Base-by-base conservation (phyloP, 2,113 vertebrate genomes). In the Coptodon bakossiorum region DNA sequence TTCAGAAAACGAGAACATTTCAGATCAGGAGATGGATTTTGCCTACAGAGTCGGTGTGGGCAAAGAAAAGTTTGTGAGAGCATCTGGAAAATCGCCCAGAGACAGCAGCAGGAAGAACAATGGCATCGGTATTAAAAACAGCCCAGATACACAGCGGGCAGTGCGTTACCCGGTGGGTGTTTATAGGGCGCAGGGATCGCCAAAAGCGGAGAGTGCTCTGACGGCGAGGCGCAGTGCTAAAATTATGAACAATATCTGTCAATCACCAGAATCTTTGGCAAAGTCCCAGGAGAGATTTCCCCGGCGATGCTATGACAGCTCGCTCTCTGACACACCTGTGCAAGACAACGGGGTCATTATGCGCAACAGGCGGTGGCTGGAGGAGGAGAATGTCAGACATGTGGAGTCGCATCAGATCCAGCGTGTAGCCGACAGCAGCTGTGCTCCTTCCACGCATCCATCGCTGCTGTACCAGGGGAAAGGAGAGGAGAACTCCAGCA, bases 1-100 rank as follows among this genome's bases (percentile, higher is more conserved):
- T 81, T 97, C 97, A 11, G 97, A 98, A n/a, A 96, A 97, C 80
- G 97, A 98, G 8, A 96, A 96, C 89, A 89, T 96, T 17, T 97
- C 96, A 36, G 96, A 97, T 73, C 96, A 94, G 73, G 96, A 97
- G 91, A 90, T 96, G 91, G 96, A 97, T 78, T 76, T 95, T 9
- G 82, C 88, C 12, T 95, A 95, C 56, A 91, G 94, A 88, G 89
- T 40, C 79, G 38, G 45, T 29, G 52, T 66, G 36, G 71, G 89
- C 54, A 95, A 94, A 84, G 95, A 96, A 63, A 96, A 96, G 89
- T 94, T 83, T 82, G 40, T 87, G n/a, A 92, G 80, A 89, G 63
- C 87, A 5, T 38, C 95, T 56, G 93, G 88, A 19, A 95, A 95
- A 52, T 80, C 87, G 36, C 82, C 66, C 57, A 94, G 90, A 89